Percentiles rank a stretch among this genome's conserved stretches.
Conservation (phyloP, 2,888 invertebrate species). For the Caradrina kadenii region DNA sequence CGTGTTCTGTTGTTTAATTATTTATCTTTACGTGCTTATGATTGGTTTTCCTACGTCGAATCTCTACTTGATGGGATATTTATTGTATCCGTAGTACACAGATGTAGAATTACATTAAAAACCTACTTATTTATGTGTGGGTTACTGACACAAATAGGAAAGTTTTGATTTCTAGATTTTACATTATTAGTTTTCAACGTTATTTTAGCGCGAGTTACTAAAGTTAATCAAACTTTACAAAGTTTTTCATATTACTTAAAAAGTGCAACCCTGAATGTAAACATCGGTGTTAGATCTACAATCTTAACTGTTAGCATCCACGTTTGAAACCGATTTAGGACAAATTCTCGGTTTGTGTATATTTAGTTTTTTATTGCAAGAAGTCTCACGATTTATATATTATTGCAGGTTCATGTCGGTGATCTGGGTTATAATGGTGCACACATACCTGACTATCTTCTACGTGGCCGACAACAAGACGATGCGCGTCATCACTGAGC, state of each 20-base stretch:
- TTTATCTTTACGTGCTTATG: conserved; percentile 24
- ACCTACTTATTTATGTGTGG: conserved; percentile 1
- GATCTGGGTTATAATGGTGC: conserved; percentile 96
- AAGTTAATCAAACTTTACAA: conserved; percentile 53
- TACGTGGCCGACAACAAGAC: conserved; percentile 94
- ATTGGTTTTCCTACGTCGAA: conserved; percentile 28
- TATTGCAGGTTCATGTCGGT: conserved; percentile 93
- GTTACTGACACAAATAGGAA: background rate
- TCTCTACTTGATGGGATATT: conserved; percentile 8
- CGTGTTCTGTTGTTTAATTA: conserved; percentile 1
- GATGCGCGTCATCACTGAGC: conserved; percentile 93
- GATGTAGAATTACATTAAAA: background rate
- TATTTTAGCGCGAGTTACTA: background rate
- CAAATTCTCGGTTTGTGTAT: too few species aligned
- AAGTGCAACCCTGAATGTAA: too few species aligned
- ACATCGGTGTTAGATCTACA: too few species aligned
- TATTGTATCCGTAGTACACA: conserved; percentile 5
- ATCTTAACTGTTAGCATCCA: too few species aligned
- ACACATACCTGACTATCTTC: conserved; percentile 95
- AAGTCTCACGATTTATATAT: conserved; percentile 7
- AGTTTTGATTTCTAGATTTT: conserved; percentile 9
- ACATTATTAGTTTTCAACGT: background rate
- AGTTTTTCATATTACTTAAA: conserved; percentile 1
- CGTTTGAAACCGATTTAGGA: background rate
- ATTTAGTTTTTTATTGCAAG: too few species aligned